Evolutionary conservation across 2,113 vertebrate genomes (phyloP).

Genomic region (Collichthys lucidus): DNA sequence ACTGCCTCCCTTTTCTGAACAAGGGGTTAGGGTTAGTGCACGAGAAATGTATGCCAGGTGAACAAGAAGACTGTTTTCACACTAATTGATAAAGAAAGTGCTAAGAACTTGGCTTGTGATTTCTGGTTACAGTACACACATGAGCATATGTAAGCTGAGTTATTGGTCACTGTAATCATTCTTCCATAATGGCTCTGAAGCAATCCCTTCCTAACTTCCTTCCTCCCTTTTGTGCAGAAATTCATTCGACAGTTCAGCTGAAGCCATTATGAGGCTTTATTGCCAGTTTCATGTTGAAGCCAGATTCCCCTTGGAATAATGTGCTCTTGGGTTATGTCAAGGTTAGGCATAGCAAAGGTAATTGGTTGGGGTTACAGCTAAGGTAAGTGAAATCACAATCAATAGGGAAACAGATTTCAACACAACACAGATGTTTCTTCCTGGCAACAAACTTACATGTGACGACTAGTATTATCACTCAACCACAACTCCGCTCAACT

Average conservation of each 20-base stretch:
- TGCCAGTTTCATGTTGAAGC: conserved; percentile 34
- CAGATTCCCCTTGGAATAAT: conserved; percentile 34
- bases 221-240: conserved; percentile 31
- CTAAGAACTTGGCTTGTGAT: not conserved
- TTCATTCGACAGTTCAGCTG: conserved; percentile 40
- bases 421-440: conserved; percentile 14
- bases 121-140: no score
- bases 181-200: not conserved
- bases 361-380: conserved; percentile 12
- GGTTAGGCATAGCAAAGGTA: conserved; percentile 19
- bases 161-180: not conserved
- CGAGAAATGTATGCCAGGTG: not conserved
- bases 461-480: not conserved
- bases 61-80: not conserved
- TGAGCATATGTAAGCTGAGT: not conserved
- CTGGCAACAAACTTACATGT: not conserved
- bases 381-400: conserved; percentile 3
- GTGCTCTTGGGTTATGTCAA: conserved; percentile 4
- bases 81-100: not conserved
- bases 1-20: no score
- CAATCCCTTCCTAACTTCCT: not conserved
- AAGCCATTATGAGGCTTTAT: conserved; percentile 39
- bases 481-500: not conserved
- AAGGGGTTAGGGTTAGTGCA: no score
- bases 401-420: not conserved